Percentiles rank a stretch among this genome's conserved stretches.
Evolutionary conservation across 2,797 vertebrate genomes (phyloP).

Genomic region (Loriculus beryllinus): DNA sequence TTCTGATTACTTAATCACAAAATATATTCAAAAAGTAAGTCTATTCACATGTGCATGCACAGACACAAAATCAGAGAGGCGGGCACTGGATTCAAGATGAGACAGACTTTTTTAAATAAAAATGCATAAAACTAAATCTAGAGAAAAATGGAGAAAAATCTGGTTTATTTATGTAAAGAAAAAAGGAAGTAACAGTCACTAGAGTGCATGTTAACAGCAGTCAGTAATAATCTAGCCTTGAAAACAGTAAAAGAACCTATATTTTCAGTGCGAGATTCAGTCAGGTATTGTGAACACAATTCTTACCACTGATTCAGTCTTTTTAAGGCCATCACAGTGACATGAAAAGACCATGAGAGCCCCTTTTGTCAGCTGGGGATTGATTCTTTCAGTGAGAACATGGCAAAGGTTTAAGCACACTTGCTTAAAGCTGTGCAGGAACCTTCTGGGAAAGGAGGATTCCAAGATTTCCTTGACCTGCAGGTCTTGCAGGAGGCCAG

Average conservation of each 20-base stretch:
- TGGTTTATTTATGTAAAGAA: not conserved
- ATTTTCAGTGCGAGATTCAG: not conserved
- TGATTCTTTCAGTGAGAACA: not conserved
- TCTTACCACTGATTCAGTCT: not conserved
- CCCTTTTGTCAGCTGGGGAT: not conserved
- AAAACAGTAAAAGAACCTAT: not conserved
- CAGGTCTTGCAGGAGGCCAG: not conserved
- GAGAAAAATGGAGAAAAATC: not conserved
- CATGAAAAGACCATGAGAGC: not conserved
- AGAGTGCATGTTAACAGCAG: not conserved
- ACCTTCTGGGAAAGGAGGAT: not conserved
- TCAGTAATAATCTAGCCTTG: not conserved
- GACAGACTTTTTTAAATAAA: not conserved
- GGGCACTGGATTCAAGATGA: not conserved
- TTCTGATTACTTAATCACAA: slow-evolving; percentile 1
- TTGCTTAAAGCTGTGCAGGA: not conserved
- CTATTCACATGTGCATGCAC: not conserved
- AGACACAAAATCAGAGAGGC: not conserved
- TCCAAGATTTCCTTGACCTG: not conserved
- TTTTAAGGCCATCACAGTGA: not conserved
- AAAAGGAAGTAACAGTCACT: not conserved
- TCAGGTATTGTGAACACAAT: not conserved
- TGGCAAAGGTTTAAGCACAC: not conserved
- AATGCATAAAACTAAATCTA: not conserved
- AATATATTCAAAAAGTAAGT: not conserved